Evolutionary conservation across 2,888 invertebrate genomes (phyloP).

Genomic region (Philereme vetulata): DNA sequence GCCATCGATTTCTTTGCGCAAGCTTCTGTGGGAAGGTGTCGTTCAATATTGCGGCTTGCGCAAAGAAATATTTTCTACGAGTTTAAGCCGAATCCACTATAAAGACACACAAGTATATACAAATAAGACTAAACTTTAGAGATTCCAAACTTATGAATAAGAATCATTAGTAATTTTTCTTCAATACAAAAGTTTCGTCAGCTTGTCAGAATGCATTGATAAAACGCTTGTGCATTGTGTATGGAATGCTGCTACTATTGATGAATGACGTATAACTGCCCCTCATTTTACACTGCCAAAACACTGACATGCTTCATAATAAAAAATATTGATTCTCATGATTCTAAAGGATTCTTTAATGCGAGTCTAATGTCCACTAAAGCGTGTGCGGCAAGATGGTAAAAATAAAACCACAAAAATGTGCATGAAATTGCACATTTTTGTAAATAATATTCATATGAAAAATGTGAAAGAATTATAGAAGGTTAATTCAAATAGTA

Average conservation of each 20-base stretch:
- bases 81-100: too few species aligned
- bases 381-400: not conserved
- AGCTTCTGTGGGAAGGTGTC: too few species aligned
- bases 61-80: too few species aligned
- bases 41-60: too few species aligned
- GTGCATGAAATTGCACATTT: too few species aligned
- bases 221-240: constrained; percentile 20
- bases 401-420: too few species aligned
- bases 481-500: too few species aligned
- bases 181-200: not conserved
- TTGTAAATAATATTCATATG: too few species aligned
- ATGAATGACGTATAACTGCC: constrained; percentile 51
- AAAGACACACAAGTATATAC: too few species aligned
- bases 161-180: not conserved
- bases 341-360: constrained; percentile 29
- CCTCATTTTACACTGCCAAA: constrained; percentile 54
- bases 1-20: too few species aligned
- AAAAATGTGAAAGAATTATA: too few species aligned
- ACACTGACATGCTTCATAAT: constrained; percentile 50
- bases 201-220: constrained; percentile 9
- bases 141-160: not conserved
- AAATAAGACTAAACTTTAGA: not conserved
- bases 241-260: constrained; percentile 43
- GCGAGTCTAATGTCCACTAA: constrained; percentile 5
- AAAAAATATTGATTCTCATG: constrained; percentile 48